A percentile compares a stretch with the other conserved stretches of the same genome.
Conservation (phyloP, 2,888 invertebrate species). For the Heliconius sara region DNA sequence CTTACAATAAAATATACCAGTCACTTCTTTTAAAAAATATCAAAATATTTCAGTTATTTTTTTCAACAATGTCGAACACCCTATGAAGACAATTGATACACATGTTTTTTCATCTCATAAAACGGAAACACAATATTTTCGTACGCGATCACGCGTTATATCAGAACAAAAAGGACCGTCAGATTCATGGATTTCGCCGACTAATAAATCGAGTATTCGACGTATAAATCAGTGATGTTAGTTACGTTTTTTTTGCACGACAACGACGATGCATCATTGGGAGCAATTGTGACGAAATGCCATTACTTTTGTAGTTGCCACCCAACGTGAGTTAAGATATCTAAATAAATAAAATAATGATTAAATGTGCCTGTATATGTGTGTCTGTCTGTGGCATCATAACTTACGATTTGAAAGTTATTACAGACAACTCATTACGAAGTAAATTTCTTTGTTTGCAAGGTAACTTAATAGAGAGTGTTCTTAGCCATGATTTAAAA, state of each 20-base stretch:
- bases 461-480: too few relatives aligned
- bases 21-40: neutral
- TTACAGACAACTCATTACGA: too few relatives aligned
- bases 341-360: neutral
- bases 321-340: neutral
- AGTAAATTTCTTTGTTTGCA: too few relatives aligned
- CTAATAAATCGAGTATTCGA: slow-evolving; percentile 59
- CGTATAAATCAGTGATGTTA: slow-evolving; percentile 58
- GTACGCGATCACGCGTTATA: slow-evolving; percentile 51
- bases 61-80: neutral
- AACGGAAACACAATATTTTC: slow-evolving; percentile 54
- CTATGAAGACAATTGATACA: neutral
- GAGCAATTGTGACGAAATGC: slow-evolving; percentile 41
- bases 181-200: slow-evolving; percentile 58
- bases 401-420: too few relatives aligned
- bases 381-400: too few relatives aligned
- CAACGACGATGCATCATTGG: slow-evolving; percentile 44
- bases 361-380: too few relatives aligned
- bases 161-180: slow-evolving; percentile 54
- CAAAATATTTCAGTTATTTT: neutral
- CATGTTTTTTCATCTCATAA: slow-evolving; percentile 49
- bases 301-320: neutral
- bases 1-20: neutral
- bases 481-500: too few relatives aligned
- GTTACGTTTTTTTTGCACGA: slow-evolving; percentile 48